Percentiles rank a stretch among this genome's conserved stretches.
Conservation (phyloP, 1,140 invertebrate genomes). For the Meteorus sp. region DNA sequence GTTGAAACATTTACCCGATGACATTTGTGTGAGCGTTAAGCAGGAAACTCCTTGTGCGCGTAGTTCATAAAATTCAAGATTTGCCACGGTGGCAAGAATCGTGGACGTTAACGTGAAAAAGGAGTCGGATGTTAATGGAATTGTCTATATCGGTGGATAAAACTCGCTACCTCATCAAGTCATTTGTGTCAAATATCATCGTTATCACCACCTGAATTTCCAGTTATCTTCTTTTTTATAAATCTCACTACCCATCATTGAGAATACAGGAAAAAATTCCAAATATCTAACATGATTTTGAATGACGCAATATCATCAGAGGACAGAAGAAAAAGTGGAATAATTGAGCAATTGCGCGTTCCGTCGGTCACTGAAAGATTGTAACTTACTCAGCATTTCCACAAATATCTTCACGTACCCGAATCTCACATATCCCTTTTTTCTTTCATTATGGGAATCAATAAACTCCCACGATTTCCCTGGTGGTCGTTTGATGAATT, state of each 20-base stretch:
- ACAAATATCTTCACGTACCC: neutral
- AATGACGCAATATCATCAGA: no score
- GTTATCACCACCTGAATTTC: neutral
- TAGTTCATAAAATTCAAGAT: conserved; percentile 2
- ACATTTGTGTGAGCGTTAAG: neutral
- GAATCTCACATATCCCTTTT: neutral
- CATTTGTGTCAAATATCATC: no score
- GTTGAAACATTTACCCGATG: neutral
- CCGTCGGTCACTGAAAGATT: neutral
- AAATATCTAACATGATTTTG: no score
- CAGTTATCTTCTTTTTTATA: no score
- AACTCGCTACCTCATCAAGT: neutral
- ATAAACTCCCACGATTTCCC: neutral
- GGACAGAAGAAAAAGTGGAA: neutral
- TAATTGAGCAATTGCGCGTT: neutral
- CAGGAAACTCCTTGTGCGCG: neutral
- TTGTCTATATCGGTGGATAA: neutral
- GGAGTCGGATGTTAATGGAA: neutral
- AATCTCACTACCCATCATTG: no score
- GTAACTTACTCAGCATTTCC: conserved; percentile 2
- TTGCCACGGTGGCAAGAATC: neutral
- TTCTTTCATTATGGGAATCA: neutral
- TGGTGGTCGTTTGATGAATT: neutral
- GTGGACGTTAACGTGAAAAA: neutral
- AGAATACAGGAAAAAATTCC: no score